These are phyloP conservation scores for Dolichoris vasculosae DNA, from an alignment of 1,140 invertebrate genomes.

Conservation along the genomic window DNA sequence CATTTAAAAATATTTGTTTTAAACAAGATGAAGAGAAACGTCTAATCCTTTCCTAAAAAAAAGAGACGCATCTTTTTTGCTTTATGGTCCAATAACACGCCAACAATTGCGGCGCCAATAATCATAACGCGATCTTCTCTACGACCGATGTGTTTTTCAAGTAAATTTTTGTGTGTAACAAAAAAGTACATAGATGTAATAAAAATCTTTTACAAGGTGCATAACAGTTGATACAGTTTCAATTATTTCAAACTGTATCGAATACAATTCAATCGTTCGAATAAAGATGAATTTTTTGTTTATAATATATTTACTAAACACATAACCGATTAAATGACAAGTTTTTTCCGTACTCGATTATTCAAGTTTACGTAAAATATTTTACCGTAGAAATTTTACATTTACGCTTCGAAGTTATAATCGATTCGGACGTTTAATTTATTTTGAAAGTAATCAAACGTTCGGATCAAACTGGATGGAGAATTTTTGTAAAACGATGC, in stretches of 20 bases:
- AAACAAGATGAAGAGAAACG: slow-evolving; percentile 2
- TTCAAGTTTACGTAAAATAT: neutral
- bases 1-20: neutral
- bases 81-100: slow-evolving; percentile 35
- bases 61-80: slow-evolving; percentile 24
- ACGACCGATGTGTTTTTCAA: slow-evolving; percentile 12
- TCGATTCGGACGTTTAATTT: neutral
- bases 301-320: neutral
- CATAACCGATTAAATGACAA: slow-evolving; percentile 34
- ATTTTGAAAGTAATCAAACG: neutral
- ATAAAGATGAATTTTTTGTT: neutral
- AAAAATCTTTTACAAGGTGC: slow-evolving; percentile 24
- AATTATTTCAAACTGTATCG: slow-evolving; percentile 71
- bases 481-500: too few relatives aligned
- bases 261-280: slow-evolving; percentile 11
- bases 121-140: slow-evolving; percentile 20
- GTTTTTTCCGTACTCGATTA: neutral
- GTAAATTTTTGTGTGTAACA: slow-evolving; percentile 23
- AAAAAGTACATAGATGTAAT: slow-evolving; percentile 3
- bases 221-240: slow-evolving; percentile 73
- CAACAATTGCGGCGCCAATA: slow-evolving; percentile 14
- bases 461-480: too few relatives aligned
- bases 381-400: neutral
- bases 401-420: neutral
- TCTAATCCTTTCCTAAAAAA: neutral